Conservation (phyloP, 1,140 invertebrate species). For the Platorchestia sp. region DNA sequence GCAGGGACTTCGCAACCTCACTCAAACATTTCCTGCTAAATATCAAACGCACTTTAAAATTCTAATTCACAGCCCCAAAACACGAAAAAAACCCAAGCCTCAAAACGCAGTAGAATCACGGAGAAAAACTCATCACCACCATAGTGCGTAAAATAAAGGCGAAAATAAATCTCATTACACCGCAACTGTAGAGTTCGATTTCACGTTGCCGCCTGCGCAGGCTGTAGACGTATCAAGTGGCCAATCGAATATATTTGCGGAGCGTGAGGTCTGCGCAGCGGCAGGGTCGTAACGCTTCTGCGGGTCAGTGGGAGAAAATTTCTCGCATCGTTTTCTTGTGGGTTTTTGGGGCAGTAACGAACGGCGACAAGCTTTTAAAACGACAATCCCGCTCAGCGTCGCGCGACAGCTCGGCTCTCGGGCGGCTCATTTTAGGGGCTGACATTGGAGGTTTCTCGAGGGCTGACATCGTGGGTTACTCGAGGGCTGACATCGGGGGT, state of each 20-base stretch:
- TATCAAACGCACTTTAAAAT: no score
- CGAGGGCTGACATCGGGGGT: neutral
- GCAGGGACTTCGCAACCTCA: no score
- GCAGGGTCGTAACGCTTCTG: neutral
- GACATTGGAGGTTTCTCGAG: neutral
- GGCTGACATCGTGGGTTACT: neutral
- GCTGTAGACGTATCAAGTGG: neutral
- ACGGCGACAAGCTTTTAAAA: neutral
- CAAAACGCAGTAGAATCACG: no score
- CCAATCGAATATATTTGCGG: neutral
- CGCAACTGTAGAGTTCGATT: neutral
- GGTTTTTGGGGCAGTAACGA: neutral
- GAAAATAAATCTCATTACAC: neutral
- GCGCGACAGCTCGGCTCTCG: neutral
- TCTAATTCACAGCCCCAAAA: no score
- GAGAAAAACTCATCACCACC: no score
- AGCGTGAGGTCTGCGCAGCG: neutral
- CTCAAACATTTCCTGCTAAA: no score
- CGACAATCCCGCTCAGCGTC: conserved; percentile 24
- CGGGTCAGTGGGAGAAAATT: neutral
- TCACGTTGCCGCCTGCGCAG: neutral
- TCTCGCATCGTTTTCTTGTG: neutral
- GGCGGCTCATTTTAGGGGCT: neutral
- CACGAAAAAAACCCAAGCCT: no score
- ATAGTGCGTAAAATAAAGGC: neutral